Evolutionary conservation across 2,888 invertebrate genomes (phyloP), one percentile per base, ranked within the genome.

Genomic region (Drosophila falleni): DNA sequence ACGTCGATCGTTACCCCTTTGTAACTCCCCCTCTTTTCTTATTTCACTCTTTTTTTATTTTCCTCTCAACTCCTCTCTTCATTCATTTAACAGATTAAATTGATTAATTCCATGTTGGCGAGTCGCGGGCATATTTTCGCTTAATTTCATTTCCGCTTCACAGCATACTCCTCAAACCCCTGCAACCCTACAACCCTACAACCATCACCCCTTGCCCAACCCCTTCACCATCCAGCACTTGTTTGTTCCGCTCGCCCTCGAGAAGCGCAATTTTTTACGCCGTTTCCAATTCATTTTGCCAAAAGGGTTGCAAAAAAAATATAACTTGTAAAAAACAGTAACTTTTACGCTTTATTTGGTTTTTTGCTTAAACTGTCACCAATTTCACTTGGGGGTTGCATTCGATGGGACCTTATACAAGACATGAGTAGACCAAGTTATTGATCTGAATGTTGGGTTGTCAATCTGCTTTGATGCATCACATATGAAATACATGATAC

Each of bases 101-200:
- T 92, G 91, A 92, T 92, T 92, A 92, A 92, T 91, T 91, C 82
- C 89, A 91, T 91, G 85, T 62, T 54, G 75, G 74, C 67, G 71
- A 50, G 83, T 74, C 68, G 81, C 56, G 74, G 84, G 83, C 84
- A 84, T 84, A 89, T 89, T 89, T 56, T 86, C 84, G 89, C 89
- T 85, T 91, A 90, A 91, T 89, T 90, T 86, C 84, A 90, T 82
- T 91, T 91, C 90, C 91, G 90, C 80, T 81, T 83, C 74, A 67
- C 70, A 75, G 72, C 50, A 55, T 31, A 31, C 31, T 2, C 8
- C 54, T 50, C 31, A 15, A 2, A 5, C 15, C 26, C 26, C 11
- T 19, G 8, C 13, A 9, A n/a, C n/a, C n/a, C n/a, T n/a, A n/a
- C n/a, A n/a, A n/a, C n/a, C n/a, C n/a, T n/a, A n/a, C n/a, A n/a